Conservation (phyloP, 2,797 vertebrate species). For the Falco concolor region DNA sequence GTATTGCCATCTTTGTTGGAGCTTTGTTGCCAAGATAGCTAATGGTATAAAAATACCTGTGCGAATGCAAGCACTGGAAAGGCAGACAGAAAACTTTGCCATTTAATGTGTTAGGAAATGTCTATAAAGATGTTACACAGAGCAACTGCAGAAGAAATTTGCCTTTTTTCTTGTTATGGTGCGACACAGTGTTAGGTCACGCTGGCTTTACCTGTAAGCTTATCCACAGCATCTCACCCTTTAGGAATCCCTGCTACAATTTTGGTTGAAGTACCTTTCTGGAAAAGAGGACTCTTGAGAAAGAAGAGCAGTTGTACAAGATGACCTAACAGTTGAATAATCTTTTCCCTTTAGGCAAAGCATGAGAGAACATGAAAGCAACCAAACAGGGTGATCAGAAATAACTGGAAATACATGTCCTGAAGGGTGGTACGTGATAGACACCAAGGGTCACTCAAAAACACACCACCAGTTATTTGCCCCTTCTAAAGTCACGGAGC, state of each 20-base stretch:
- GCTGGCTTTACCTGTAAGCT: neutral
- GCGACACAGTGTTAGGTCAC: neutral
- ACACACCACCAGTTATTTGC: neutral
- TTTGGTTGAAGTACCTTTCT: neutral
- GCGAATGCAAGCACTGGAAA: neutral
- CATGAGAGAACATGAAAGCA: conserved; percentile 30
- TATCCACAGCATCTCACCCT: neutral
- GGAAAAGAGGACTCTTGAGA: neutral
- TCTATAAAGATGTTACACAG: neutral
- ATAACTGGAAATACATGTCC: conserved; percentile 34
- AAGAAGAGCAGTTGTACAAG: neutral
- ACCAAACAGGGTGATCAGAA: conserved; percentile 30
- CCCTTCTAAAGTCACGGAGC: neutral
- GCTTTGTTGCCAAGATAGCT: neutral
- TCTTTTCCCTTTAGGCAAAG: conserved; percentile 38
- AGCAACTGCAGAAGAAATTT: no score
- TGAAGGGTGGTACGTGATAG: neutral
- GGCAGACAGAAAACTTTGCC: neutral
- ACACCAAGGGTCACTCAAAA: neutral
- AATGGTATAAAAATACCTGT: neutral
- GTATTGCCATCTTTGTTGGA: neutral
- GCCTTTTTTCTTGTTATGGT: neutral
- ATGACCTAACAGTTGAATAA: conserved; percentile 30
- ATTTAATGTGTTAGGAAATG: neutral
- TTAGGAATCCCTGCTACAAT: neutral